Percentiles rank a stretch among this genome's conserved stretches.
Conservation (phyloP, 2,797 vertebrate species). For the Rhabdomys pumilio region DNA sequence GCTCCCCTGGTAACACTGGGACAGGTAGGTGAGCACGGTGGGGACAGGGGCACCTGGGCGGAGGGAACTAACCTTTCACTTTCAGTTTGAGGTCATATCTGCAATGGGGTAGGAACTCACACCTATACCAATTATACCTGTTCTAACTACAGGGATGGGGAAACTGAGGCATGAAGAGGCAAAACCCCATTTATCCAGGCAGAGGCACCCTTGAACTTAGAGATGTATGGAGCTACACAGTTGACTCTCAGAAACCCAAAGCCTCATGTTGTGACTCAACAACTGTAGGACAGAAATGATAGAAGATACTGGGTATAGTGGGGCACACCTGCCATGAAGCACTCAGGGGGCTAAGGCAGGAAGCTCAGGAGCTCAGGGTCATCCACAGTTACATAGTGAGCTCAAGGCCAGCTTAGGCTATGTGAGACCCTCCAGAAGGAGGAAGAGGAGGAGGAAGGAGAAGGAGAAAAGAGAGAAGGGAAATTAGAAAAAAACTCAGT, state of each 20-base stretch:
- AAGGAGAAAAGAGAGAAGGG: neutral
- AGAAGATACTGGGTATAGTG: neutral
- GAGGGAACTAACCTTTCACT: neutral
- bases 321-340: no score
- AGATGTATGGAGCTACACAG: neutral
- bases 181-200: neutral
- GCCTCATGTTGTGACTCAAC: neutral
- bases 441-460: neutral
- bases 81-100: neutral
- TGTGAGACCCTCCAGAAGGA: neutral
- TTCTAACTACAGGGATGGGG: neutral
- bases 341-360: neutral
- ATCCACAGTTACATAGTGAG: neutral
- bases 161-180: neutral
- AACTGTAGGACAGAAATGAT: neutral
- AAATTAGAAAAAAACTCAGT: neutral
- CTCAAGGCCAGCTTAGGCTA: neutral
- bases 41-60: neutral
- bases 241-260: neutral
- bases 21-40: neutral
- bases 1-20: neutral
- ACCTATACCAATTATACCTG: neutral
- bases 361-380: neutral
- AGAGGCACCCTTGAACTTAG: neutral
- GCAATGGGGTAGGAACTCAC: no score